Evolutionary conservation across 2,113 vertebrate genomes (phyloP).

Genomic region (Ptilorrhoa leucosticta): DNA sequence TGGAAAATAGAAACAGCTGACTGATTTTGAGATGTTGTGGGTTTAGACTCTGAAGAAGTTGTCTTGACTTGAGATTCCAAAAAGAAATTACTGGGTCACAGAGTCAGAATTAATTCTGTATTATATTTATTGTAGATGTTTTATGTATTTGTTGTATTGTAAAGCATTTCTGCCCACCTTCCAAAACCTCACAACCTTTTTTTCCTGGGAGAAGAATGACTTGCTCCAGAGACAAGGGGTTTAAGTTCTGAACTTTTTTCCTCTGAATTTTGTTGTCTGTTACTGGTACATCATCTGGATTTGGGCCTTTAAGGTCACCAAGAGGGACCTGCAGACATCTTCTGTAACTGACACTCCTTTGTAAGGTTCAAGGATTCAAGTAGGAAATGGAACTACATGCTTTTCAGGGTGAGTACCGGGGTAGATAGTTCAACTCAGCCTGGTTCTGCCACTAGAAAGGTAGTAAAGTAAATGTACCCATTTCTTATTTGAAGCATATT

Average conservation of each 20-base stretch:
- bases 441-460: background rate
- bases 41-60: background rate
- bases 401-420: background rate
- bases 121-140: background rate
- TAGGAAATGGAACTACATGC: background rate
- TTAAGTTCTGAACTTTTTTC: background rate
- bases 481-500: background rate
- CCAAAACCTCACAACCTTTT: background rate
- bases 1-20: background rate
- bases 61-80: background rate
- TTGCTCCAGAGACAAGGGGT: background rate
- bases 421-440: background rate
- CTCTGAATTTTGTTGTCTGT: background rate
- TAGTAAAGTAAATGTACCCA: background rate
- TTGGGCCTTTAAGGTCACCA: background rate
- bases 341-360: background rate
- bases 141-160: background rate
- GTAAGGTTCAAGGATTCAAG: background rate
- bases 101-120: background rate
- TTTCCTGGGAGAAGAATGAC: background rate
- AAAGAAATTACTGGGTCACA: background rate
- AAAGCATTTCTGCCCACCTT: background rate
- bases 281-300: background rate
- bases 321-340: background rate
- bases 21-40: background rate